Conservation (phyloP, 2,888 invertebrate genomes). For the Callosobruchus maculatus region DNA sequence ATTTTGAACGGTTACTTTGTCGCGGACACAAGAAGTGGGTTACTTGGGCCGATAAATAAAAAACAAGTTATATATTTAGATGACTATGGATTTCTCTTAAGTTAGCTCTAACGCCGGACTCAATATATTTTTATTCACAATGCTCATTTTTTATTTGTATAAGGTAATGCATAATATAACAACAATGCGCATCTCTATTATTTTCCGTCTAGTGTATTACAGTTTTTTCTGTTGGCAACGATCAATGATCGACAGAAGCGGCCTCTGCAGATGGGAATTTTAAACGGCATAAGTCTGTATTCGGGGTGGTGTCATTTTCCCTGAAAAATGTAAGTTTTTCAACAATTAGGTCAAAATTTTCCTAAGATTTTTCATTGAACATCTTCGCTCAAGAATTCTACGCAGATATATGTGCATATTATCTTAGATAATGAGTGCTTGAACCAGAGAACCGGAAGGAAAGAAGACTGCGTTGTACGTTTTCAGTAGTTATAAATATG, state of each 20-base stretch:
- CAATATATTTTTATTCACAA: no score
- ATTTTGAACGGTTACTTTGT: no score
- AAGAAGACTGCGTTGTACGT: slow-evolving; percentile 26
- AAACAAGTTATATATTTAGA: no score
- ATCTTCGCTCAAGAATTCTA: not conserved
- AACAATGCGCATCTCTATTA: not conserved
- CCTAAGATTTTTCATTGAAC: not conserved
- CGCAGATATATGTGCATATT: not conserved
- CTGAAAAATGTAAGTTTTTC: slow-evolving; percentile 45
- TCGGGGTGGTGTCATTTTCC: slow-evolving; percentile 48
- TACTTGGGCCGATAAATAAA: not conserved
- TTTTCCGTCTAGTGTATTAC: not conserved
- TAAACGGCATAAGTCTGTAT: slow-evolving; percentile 23
- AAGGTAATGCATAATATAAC: not conserved
- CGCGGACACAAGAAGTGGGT: not conserved
- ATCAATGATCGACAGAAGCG: slow-evolving; percentile 1
- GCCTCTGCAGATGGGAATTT: slow-evolving; percentile 17
- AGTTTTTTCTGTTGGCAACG: slow-evolving; percentile 2
- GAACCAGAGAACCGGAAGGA: not conserved
- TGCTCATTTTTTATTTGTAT: not conserved
- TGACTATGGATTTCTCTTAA: no score
- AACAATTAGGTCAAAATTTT: slow-evolving; percentile 15
- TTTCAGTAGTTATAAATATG: slow-evolving; percentile 5
- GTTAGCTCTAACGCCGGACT: no score
- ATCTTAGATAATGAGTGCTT: not conserved